These are phyloP conservation scores for Poicephalus meyeri DNA, from an alignment of 2,113 vertebrate genomes.

Conservation along the genomic window DNA sequence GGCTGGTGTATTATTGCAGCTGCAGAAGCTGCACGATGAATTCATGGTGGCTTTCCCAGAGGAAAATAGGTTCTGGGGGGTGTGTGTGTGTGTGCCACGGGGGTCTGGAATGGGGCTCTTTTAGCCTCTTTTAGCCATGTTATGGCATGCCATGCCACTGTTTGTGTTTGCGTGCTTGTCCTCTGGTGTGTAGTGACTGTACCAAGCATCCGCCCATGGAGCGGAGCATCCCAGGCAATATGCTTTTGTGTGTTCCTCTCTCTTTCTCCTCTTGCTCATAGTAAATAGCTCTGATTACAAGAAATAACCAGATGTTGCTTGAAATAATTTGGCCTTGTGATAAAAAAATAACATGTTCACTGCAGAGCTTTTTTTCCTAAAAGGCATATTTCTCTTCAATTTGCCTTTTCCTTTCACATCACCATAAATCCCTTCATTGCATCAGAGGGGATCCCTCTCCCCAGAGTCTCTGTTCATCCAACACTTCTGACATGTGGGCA, in stretches of 20 bases:
- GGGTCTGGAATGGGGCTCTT: background rate
- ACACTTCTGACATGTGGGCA: background rate
- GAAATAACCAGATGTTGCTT: background rate
- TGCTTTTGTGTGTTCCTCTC: background rate
- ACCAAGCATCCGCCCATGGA: background rate
- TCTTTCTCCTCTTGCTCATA: background rate
- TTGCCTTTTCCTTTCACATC: background rate
- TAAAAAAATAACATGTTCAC: background rate
- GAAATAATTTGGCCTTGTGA: background rate
- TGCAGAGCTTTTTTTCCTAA: background rate
- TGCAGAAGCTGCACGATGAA: background rate
- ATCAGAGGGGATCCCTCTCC: background rate
- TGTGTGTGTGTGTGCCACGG: background rate
- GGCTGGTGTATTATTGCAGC: constrained; percentile 2
- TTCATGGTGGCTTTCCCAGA: background rate
- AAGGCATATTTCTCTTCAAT: background rate
- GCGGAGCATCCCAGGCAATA: background rate
- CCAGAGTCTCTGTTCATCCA: rapidly evolving
- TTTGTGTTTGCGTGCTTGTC: background rate
- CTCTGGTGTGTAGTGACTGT: background rate
- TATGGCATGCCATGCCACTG: too few species aligned
- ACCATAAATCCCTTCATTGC: background rate
- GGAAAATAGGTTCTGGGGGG: background rate
- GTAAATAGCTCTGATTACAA: background rate
- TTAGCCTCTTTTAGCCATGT: background rate